A percentile compares a stretch with the other conserved stretches of the same genome.
These are phyloP conservation scores for Trissolcus basalis DNA, from an alignment of 1,140 invertebrate species.

Conservation along the genomic window DNA sequence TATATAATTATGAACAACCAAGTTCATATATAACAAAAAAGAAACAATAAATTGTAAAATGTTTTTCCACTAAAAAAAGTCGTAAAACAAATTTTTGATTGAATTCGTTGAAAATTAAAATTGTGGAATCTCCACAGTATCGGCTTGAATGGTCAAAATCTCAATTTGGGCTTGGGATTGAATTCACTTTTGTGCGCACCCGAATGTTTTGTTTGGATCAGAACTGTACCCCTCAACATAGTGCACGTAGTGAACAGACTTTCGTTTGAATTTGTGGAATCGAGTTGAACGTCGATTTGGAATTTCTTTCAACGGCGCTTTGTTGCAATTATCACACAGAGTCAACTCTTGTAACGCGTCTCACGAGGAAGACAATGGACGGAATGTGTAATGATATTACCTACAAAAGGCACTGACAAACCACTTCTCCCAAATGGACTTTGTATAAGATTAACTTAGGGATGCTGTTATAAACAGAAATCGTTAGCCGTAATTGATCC, in stretches of 20 bases:
- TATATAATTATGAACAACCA: too few relatives aligned
- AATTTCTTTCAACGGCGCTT: slow-evolving; percentile 38
- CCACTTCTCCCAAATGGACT: slow-evolving; percentile 46
- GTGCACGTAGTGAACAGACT: background rate
- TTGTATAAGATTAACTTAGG: slow-evolving; percentile 32
- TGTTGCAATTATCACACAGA: slow-evolving; percentile 41
- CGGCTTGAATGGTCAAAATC: too few relatives aligned
- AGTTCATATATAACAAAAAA: too few relatives aligned
- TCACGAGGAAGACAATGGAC: slow-evolving; percentile 42
- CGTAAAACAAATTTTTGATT: too few relatives aligned
- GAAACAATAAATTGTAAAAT: too few relatives aligned
- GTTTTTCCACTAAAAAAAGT: too few relatives aligned
- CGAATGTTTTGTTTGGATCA: background rate
- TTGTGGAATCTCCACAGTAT: too few relatives aligned
- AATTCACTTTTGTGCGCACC: background rate
- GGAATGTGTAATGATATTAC: slow-evolving; percentile 46
- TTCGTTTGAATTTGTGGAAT: background rate
- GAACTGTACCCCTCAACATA: too few relatives aligned
- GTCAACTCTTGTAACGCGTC: slow-evolving; percentile 19
- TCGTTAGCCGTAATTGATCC: slow-evolving; percentile 8
- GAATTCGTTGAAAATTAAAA: too few relatives aligned
- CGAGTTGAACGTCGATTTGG: slow-evolving; percentile 29
- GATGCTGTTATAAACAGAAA: slow-evolving; percentile 36
- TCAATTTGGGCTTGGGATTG: background rate
- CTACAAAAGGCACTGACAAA: slow-evolving; percentile 34